These are phyloP conservation scores for Homarus americanus DNA, from an alignment of 1,140 invertebrate genomes.

Conservation along the genomic window DNA sequence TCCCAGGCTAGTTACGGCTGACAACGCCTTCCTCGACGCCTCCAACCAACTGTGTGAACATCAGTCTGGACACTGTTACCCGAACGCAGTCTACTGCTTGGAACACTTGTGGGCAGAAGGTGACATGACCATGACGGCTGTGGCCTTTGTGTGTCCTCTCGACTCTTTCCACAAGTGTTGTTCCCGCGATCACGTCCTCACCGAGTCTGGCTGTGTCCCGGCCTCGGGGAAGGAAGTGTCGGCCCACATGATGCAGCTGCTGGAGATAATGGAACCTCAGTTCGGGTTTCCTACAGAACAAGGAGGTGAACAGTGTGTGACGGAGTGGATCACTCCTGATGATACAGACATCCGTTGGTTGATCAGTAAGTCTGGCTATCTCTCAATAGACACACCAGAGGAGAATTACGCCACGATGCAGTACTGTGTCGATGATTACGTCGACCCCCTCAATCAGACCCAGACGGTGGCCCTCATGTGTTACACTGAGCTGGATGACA, in stretches of 20 bases:
- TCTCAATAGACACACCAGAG: constrained; percentile 41
- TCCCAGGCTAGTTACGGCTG: constrained; percentile 10
- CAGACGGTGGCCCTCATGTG: constrained; percentile 55
- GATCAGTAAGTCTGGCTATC: constrained; percentile 63
- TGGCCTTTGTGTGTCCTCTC: constrained; percentile 42
- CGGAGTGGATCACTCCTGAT: constrained; percentile 48
- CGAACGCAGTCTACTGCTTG: constrained; percentile 31
- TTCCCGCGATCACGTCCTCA: constrained; percentile 37
- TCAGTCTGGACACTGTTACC: constrained; percentile 27
- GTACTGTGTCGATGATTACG: constrained; percentile 69
- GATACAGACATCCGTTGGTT: constrained; percentile 66
- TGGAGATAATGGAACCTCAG: constrained; percentile 59
- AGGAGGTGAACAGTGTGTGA: constrained; percentile 44
- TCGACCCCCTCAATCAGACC: constrained; percentile 31
- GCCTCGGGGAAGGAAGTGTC: constrained; percentile 24
- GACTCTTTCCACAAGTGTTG: constrained; percentile 67
- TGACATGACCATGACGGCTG: constrained; percentile 24
- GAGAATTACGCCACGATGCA: constrained; percentile 47
- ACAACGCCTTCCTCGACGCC: constrained; percentile 45
- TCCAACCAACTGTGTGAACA: constrained; percentile 42
- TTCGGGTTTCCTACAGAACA: constrained; percentile 46
- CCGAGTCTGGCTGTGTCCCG: constrained; percentile 35
- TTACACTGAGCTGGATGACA: constrained; percentile 56
- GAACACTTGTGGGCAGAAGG: constrained; percentile 40
- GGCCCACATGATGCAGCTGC: constrained; percentile 61